Conservation (phyloP, 2,888 invertebrate species). For the Axea sp. region DNA sequence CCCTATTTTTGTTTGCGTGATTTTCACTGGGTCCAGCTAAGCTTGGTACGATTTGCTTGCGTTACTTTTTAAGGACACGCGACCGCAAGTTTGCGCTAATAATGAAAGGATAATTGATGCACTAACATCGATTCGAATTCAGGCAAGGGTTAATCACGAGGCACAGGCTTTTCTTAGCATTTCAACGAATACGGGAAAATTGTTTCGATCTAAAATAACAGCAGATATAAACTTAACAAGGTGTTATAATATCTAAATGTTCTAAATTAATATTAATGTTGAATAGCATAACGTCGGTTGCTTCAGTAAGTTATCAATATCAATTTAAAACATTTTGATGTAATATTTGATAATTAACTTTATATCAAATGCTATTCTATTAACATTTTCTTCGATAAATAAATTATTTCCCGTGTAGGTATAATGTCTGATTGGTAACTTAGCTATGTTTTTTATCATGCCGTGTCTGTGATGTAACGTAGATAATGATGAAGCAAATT, state of each 20-base stretch:
- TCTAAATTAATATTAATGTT: too few relatives aligned
- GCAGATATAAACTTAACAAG: too few relatives aligned
- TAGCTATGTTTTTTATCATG: constrained; percentile 5
- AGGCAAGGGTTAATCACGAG: constrained; percentile 44
- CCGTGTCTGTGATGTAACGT: constrained; percentile 16
- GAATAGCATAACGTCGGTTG: too few relatives aligned
- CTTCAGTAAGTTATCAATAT: too few relatives aligned
- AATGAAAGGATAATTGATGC: constrained; percentile 61
- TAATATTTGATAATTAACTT: too few relatives aligned
- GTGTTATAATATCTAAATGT: too few relatives aligned
- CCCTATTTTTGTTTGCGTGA: constrained; percentile 63
- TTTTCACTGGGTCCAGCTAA: constrained; percentile 64
- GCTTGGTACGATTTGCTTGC: constrained; percentile 68
- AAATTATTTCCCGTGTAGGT: too few relatives aligned
- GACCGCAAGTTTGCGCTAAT: constrained; percentile 60
- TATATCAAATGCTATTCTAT: too few relatives aligned
- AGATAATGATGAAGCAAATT: not conserved
- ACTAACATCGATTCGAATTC: constrained; percentile 36
- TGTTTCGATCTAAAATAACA: too few relatives aligned
- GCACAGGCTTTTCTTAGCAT: constrained; percentile 27
- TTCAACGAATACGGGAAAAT: too few relatives aligned
- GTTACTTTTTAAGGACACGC: constrained; percentile 64
- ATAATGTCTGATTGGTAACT: constrained; percentile 4
- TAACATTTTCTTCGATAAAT: too few relatives aligned
- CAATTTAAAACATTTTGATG: too few relatives aligned